These are phyloP conservation scores for Phrixothrix hirtus DNA, from an alignment of 2,888 invertebrate species.

Conservation along the genomic window DNA sequence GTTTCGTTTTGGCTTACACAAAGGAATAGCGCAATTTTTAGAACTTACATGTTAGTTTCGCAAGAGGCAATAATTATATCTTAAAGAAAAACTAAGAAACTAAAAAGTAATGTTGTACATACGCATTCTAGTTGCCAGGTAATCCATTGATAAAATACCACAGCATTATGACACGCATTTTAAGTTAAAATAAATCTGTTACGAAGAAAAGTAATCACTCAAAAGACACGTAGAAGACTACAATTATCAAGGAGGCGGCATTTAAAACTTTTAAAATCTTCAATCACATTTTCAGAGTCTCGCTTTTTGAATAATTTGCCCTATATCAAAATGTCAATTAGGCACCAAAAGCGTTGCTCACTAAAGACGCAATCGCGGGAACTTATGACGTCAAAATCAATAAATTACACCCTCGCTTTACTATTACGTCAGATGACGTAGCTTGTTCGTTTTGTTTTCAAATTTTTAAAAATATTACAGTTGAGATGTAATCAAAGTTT, in stretches of 20 bases:
- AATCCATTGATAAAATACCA: slow-evolving; percentile 31
- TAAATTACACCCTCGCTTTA: slow-evolving; percentile 23
- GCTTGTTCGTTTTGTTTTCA: background rate
- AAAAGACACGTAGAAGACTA: slow-evolving; percentile 1
- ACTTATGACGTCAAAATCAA: slow-evolving; percentile 30
- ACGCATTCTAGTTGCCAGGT: slow-evolving; percentile 32
- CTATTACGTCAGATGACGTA: slow-evolving; percentile 8
- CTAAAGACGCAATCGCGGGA: slow-evolving; percentile 29
- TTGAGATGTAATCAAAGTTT: no score
- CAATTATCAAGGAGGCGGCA: background rate
- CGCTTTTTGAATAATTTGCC: slow-evolving; percentile 28
- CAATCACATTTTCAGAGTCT: slow-evolving; percentile 10
- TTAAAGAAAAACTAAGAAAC: background rate
- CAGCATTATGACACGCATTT: slow-evolving; percentile 32
- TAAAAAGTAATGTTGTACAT: slow-evolving; percentile 21
- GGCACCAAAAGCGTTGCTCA: slow-evolving; percentile 21
- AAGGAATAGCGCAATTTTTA: no score
- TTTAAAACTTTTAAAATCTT: slow-evolving; percentile 4
- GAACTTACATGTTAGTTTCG: no score
- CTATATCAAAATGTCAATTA: slow-evolving; percentile 41
- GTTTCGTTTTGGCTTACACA: no score
- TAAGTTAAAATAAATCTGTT: slow-evolving; percentile 10
- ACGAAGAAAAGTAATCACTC: no score
- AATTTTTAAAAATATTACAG: no score
- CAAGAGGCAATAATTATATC: no score